Evolutionary conservation across 92 coral and sea anemone species (phyloP).

Genomic region (Palythoa caribaeorum): DNA sequence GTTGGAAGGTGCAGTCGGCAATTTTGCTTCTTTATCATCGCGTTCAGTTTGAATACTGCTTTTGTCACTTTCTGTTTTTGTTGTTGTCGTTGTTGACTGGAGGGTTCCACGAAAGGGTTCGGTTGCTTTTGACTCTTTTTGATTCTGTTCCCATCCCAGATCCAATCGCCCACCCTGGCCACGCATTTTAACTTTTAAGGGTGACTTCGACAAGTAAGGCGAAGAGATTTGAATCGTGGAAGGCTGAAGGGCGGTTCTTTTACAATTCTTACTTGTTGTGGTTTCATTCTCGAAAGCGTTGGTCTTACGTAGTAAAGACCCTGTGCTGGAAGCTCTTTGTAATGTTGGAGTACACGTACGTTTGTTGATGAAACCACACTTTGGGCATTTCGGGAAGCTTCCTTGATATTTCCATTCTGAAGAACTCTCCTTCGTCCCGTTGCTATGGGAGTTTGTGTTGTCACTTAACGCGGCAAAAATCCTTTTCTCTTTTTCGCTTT

Average conservation of each 20-base stretch:
- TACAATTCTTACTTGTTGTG: constrained; percentile 42
- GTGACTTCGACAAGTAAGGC: constrained; percentile 54
- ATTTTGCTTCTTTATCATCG: background rate
- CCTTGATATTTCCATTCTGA: constrained; percentile 38
- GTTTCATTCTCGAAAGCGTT: constrained; percentile 67
- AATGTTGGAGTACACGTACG: constrained; percentile 69
- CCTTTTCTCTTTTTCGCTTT: constrained; percentile 69
- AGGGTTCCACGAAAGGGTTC: constrained; percentile 73
- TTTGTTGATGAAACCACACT: constrained; percentile 78
- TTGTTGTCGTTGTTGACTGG: constrained; percentile 18
- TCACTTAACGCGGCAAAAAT: constrained; percentile 62
- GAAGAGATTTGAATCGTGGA: constrained; percentile 77
- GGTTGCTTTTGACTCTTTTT: constrained; percentile 55
- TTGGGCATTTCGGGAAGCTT: constrained; percentile 74
- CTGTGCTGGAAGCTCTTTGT: constrained; percentile 90
- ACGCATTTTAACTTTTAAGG: constrained; percentile 47
- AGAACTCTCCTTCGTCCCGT: constrained; percentile 32
- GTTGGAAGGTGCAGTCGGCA: constrained; percentile 4
- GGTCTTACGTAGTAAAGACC: constrained; percentile 79
- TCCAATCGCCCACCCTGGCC: constrained; percentile 9
- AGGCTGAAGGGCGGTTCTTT: constrained; percentile 82
- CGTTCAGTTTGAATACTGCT: background rate
- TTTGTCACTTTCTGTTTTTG: background rate
- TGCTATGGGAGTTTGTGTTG: constrained; percentile 29
- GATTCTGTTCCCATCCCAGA: constrained; percentile 35